Conservation (phyloP, 1,140 invertebrate genomes). For the Sminthurides bifidus region DNA sequence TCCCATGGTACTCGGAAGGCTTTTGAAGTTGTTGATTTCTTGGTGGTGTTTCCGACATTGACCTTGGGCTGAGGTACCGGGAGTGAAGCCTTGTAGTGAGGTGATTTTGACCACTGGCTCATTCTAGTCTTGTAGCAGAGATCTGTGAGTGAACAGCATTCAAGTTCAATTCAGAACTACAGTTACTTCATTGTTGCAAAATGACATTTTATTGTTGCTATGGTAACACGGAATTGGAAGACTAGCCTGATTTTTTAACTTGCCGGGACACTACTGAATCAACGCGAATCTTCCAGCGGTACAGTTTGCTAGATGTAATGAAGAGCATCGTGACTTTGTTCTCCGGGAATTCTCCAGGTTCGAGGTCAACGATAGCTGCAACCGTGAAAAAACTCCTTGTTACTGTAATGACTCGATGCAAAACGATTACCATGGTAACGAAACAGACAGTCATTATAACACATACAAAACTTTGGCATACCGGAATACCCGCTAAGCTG, state of each 20-base stretch:
- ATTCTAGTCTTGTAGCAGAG: not conserved
- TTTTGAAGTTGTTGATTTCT: too few species aligned
- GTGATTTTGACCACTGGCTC: not conserved
- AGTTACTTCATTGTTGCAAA: not conserved
- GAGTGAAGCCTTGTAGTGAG: not conserved
- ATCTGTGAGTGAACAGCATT: not conserved
- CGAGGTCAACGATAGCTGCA: not conserved
- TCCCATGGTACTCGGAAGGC: not conserved
- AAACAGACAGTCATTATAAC: not conserved
- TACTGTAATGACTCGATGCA: not conserved
- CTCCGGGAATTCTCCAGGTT: not conserved
- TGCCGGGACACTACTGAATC: not conserved
- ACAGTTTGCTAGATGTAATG: not conserved
- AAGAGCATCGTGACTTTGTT: not conserved
- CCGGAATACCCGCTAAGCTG: slow-evolving; percentile 24
- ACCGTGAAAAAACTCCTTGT: not conserved
- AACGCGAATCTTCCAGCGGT: not conserved
- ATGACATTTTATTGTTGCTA: not conserved
- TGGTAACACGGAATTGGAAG: not conserved
- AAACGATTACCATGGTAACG: not conserved
- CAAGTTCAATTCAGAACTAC: not conserved
- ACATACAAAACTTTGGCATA: not conserved
- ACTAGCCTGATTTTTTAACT: not conserved
- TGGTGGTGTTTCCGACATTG: not conserved
- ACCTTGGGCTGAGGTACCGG: too few species aligned